phyloP scores from a whole-genome alignment of 2,888 invertebrate species.

The Neoascia interrupta region DNA sequence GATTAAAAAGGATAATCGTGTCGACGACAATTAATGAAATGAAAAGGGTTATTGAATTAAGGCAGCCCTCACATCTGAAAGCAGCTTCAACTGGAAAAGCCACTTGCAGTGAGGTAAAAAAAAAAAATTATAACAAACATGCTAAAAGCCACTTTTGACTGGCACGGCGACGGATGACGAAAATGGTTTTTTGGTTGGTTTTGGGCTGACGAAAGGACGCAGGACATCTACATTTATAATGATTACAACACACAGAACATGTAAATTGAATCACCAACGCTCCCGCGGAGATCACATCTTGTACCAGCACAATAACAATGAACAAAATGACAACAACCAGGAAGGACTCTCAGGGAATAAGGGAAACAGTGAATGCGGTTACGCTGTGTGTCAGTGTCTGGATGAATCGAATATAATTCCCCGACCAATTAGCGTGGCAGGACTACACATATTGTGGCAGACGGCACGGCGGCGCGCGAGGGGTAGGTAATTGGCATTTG shows the following conservation, averaged over 20 bases:
- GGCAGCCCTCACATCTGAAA: too few relatives aligned
- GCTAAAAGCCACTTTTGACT: too few relatives aligned
- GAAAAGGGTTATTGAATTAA: constrained; percentile 6
- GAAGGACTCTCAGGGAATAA: too few relatives aligned
- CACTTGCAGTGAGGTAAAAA: not conserved
- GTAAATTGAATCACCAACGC: too few relatives aligned
- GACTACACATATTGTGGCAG: too few relatives aligned
- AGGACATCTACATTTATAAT: constrained; percentile 7
- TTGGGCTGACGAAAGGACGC: not conserved
- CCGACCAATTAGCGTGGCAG: too few relatives aligned
- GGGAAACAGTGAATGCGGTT: not conserved
- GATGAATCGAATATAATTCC: constrained; percentile 2
- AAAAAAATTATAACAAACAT: constrained; percentile 10
- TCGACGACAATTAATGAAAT: constrained; percentile 7
- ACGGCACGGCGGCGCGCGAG: not conserved
- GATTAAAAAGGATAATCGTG: constrained; percentile 25
- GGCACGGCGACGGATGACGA: not conserved
- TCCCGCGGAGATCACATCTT: not conserved
- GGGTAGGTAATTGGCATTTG: constrained; percentile 22
- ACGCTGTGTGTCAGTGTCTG: not conserved
- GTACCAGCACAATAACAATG: constrained; percentile 9
- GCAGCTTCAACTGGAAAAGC: not conserved
- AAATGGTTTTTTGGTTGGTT: not conserved
- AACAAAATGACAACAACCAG: constrained; percentile 8
- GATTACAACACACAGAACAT: constrained; percentile 3